phyloP scores from a whole-genome alignment of 1,140 invertebrate genomes.

The Sycophila sp. region DNA sequence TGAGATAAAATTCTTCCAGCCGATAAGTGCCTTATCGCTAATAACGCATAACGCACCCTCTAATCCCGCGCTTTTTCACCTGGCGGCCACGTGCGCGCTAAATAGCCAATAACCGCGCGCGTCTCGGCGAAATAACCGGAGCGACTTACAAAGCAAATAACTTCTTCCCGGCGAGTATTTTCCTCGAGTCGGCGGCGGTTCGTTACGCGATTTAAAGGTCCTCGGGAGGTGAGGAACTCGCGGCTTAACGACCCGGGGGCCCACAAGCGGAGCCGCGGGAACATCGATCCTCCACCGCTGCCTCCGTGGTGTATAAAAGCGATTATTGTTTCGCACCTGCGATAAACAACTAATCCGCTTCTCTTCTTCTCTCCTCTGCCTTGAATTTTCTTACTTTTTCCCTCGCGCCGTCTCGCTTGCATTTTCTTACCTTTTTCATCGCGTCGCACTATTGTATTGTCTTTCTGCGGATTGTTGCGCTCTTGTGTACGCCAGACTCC shows the following conservation, averaged over 20 bases:
- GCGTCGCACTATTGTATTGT: background rate
- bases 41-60: background rate
- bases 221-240: slow-evolving; percentile 5
- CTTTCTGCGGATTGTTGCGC: background rate
- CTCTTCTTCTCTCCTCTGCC: background rate
- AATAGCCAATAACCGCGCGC: slow-evolving; percentile 9
- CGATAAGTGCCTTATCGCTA: too few relatives aligned
- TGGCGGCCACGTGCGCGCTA: background rate
- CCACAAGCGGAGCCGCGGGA: background rate
- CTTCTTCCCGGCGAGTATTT: slow-evolving; percentile 23
- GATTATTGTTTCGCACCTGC: slow-evolving; percentile 38
- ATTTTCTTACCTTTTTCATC: background rate
- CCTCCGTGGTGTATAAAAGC: background rate
- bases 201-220: slow-evolving; percentile 27
- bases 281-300: background rate
- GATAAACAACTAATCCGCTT: slow-evolving; percentile 24
- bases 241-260: slow-evolving; percentile 22
- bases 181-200: slow-evolving; percentile 8
- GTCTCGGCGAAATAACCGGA: background rate
- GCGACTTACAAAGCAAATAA: slow-evolving; percentile 30
- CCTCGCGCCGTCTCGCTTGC: background rate
- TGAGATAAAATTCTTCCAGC: too few relatives aligned
- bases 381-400: background rate
- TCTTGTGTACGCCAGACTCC: too few relatives aligned
- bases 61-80: background rate